A percentile compares a stretch with the other conserved stretches of the same genome.
These are phyloP conservation scores for Cantharis rustica DNA, from an alignment of 2,888 invertebrate genomes.

Conservation along the genomic window DNA sequence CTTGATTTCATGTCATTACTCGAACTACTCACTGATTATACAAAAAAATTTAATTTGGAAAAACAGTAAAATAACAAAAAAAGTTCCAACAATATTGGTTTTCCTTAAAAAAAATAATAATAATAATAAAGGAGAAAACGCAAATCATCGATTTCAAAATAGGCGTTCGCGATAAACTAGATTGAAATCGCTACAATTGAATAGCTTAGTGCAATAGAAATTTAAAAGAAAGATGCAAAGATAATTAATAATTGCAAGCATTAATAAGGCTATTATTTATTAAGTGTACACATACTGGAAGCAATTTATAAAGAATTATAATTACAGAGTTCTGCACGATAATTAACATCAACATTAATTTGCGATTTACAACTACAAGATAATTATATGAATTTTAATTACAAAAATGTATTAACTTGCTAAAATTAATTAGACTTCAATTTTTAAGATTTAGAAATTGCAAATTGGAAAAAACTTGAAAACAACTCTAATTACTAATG, in stretches of 20 bases:
- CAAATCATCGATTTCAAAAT: background rate
- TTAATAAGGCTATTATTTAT: background rate
- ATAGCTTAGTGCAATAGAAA: background rate
- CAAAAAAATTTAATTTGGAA: slow-evolving; percentile 18
- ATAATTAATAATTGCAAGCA: background rate
- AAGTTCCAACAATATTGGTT: background rate
- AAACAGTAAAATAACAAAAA: background rate
- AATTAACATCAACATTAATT: background rate
- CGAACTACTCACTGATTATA: slow-evolving; percentile 21
- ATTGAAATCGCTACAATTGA: background rate
- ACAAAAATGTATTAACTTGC: background rate
- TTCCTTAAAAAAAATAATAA: background rate
- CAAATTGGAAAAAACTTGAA: background rate
- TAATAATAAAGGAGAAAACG: background rate
- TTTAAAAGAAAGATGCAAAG: background rate
- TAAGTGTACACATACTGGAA: background rate
- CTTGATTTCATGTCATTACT: slow-evolving; percentile 36
- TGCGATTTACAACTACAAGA: background rate
- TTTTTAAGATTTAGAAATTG: background rate
- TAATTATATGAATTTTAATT: background rate
- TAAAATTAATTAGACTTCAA: background rate
- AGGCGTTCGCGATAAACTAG: background rate
- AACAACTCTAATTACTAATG: background rate
- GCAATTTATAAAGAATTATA: background rate
- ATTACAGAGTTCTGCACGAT: background rate